Evolutionary conservation across 2,888 invertebrate species (phyloP), one percentile per base, ranked within the genome.

Genomic region (Molanna angustata): DNA sequence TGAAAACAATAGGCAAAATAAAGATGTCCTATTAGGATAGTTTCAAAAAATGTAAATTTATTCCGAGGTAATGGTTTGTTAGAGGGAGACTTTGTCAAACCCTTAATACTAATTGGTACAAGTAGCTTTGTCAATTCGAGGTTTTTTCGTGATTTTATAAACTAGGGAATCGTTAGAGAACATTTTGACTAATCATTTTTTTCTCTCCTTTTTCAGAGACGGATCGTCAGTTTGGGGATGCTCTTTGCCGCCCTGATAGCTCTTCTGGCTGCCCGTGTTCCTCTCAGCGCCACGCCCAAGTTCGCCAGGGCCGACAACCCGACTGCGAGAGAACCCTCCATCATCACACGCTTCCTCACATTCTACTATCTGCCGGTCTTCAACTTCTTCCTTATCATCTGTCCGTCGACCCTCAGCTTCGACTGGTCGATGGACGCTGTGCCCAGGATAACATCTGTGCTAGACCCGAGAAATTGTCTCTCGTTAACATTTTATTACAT

Each of bases 371-470:
- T 98, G 62, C 96, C 97, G 33, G 87, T 89, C 39, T 88, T 93
- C 67, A 96, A 97, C 73, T 86, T 94, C 65, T 84, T 85, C 70
- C 82, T 97, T 65, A 78, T 97, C 56, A 69, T 96, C 33, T 92
- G 86, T 69, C 97, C 97, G 4, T 82, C 83, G 62, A 85, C 86
- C 62, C 79, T 98, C 49, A 95, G 95, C 70, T 98, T 96, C 74
- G 97, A 98, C 73, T 98, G 97, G 98, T 95, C 96, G 19, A 97
- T 98, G 97, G 94, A 95, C 64, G 88, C 97, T 1, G 85, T 98
- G 64, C 94, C 95, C 6, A 81, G 91, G 56, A 84, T 98, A 62
- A 85, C 85, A 42, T 81, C 84, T 20, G 62, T 91, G 14, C 76
- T 83, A 63, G 97, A 98, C 70, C 75, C 80, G 3, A 80, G 97